These are phyloP conservation scores for Orientallactaga bullata DNA, from an alignment of 2,113 vertebrate species.

Conservation along the genomic window DNA sequence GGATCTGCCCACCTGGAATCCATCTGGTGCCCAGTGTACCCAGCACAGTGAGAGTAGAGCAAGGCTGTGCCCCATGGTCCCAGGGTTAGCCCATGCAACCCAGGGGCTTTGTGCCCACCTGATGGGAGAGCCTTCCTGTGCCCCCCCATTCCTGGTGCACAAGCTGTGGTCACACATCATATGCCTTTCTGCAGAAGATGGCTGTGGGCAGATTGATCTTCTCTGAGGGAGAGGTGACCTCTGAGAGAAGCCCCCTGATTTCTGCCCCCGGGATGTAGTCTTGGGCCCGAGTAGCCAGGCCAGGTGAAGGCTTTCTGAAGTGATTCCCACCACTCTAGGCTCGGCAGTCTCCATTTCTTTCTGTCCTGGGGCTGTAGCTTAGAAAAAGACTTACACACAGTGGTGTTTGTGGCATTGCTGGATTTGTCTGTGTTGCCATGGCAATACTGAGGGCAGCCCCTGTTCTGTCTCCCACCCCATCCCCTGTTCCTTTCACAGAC, in stretches of 20 bases:
- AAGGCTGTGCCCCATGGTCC: background rate
- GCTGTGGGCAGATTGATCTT: background rate
- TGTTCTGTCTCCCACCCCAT: conserved; percentile 32
- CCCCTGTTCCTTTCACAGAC: conserved; percentile 39
- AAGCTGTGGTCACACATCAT: background rate
- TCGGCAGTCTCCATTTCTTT: background rate
- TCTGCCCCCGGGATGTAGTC: background rate
- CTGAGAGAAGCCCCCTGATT: background rate
- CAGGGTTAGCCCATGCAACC: background rate
- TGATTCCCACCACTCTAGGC: background rate
- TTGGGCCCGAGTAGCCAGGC: background rate
- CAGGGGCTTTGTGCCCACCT: background rate
- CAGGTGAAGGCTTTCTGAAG: background rate
- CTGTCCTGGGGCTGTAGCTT: conserved; percentile 47
- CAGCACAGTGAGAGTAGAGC: background rate
- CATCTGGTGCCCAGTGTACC: background rate
- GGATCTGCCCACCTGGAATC: background rate
- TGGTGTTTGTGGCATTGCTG: background rate
- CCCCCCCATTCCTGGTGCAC: background rate
- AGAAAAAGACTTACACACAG: background rate
- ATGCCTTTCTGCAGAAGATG: background rate
- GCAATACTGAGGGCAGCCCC: conserved; percentile 56
- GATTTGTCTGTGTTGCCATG: conserved; percentile 82
- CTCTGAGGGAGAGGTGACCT: background rate
- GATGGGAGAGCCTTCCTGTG: fast-evolving